A percentile compares a stretch with the other conserved stretches of the same genome.
Evolutionary conservation across 2,888 invertebrate species (phyloP).

Genomic region (Ophion ellenae): DNA sequence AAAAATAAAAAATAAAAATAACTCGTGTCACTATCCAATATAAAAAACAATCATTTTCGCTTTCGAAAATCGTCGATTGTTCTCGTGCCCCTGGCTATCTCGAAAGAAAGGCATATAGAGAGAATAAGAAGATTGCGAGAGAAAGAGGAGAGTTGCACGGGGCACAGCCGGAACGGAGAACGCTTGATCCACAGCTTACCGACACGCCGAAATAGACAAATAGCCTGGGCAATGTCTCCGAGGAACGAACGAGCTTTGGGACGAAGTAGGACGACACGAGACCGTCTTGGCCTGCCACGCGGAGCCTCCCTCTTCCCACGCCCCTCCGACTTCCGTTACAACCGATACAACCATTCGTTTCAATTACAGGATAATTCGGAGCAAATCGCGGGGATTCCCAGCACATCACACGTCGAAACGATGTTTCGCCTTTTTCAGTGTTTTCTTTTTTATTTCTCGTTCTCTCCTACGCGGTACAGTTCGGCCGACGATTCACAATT

Average conservation of each 20-base stretch:
- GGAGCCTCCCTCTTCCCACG: not conserved
- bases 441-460: constrained; percentile 10
- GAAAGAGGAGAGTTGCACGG: not conserved
- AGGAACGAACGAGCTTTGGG: constrained; percentile 49
- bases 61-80: too few species aligned
- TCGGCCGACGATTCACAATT: too few species aligned
- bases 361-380: constrained; percentile 78
- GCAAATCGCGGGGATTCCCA: constrained; percentile 60
- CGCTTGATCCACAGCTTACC: constrained; percentile 59
- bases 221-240: constrained; percentile 52
- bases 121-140: constrained; percentile 3
- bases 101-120: too few species aligned
- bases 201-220: constrained; percentile 62
- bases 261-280: constrained; percentile 43
- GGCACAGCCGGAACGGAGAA: not conserved
- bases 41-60: too few species aligned
- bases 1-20: too few species aligned
- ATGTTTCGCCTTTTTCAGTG: constrained; percentile 15
- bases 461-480: not conserved
- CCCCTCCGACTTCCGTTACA: constrained; percentile 33
- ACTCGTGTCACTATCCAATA: too few species aligned
- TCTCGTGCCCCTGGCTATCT: too few species aligned
- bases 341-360: constrained; percentile 80
- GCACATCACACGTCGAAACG: constrained; percentile 52
- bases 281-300: constrained; percentile 56